Percentiles rank a stretch among this genome's conserved stretches.
Evolutionary conservation across 2,797 vertebrate genomes (phyloP).

Genomic region (Serranus cabrilla): DNA sequence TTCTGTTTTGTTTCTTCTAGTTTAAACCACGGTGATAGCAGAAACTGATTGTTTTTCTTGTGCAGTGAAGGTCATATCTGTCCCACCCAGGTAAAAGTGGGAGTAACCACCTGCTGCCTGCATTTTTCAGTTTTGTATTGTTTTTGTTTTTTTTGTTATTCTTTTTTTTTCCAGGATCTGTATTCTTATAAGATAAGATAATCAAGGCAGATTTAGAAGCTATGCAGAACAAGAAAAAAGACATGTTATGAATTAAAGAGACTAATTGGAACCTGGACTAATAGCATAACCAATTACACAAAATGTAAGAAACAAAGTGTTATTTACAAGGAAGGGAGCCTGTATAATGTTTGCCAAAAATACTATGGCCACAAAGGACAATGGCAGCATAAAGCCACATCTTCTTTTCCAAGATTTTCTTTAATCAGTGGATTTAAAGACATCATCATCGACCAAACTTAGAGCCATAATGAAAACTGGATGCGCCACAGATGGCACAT

Average conservation of each 20-base stretch:
- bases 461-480: no score
- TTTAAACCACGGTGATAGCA: neutral
- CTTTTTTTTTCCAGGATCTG: neutral
- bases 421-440: no score
- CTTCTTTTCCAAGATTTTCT: no score
- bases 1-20: neutral
- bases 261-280: no score
- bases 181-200: neutral
- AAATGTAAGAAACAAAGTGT: no score
- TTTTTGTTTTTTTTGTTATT: neutral
- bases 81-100: constrained; percentile 28
- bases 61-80: constrained; percentile 50
- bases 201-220: neutral
- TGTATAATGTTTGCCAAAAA: neutral
- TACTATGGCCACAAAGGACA: neutral
- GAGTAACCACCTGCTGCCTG: constrained; percentile 40
- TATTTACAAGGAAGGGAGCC: no score
- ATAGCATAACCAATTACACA: neutral
- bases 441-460: no score
- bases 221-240: neutral
- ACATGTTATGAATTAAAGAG: no score
- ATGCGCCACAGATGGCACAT: no score
- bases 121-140: neutral
- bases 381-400: no score
- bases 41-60: constrained; percentile 17